These are phyloP conservation scores for Myotis pilosus DNA, from an alignment of 2,797 vertebrate genomes.

Conservation along the genomic window DNA sequence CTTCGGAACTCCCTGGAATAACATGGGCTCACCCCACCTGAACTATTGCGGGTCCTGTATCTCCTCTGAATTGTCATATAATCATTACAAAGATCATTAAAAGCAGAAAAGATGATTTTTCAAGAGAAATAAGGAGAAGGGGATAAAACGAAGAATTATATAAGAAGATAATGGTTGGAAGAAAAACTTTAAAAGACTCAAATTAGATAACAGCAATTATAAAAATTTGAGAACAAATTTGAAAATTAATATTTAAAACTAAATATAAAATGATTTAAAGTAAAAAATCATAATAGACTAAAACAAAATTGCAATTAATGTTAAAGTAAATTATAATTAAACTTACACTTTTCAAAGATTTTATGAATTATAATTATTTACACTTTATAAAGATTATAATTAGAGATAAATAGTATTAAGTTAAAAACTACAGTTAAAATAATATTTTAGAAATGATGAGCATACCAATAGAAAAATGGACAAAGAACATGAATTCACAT, in stretches of 20 bases:
- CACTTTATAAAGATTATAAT: constrained; percentile 56
- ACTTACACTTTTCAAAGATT: constrained; percentile 48
- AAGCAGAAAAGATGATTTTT: constrained; percentile 51
- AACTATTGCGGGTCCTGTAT: not conserved
- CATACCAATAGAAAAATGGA: not conserved
- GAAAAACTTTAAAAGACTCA: constrained; percentile 41
- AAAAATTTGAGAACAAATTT: constrained; percentile 50
- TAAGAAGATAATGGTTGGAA: constrained; percentile 29
- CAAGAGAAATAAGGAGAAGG: not conserved
- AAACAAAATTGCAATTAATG: constrained; percentile 40
- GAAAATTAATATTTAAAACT: constrained; percentile 46
- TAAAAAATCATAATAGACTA: constrained; percentile 39
- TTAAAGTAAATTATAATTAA: constrained; percentile 42
- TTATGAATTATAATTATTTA: constrained; percentile 47
- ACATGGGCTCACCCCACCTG: not conserved
- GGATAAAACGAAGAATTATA: constrained; percentile 14
- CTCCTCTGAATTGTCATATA: not conserved
- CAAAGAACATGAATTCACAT: not conserved
- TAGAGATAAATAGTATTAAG: constrained; percentile 41
- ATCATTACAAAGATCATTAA: constrained; percentile 44
- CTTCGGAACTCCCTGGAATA: not conserved
- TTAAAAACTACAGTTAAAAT: constrained; percentile 36
- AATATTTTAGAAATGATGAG: constrained; percentile 41
- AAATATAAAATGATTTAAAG: constrained; percentile 44
- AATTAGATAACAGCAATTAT: constrained; percentile 59